Evolutionary conservation across 2,888 invertebrate genomes (phyloP).

Genomic region (Tetrapedia diversipes): DNA sequence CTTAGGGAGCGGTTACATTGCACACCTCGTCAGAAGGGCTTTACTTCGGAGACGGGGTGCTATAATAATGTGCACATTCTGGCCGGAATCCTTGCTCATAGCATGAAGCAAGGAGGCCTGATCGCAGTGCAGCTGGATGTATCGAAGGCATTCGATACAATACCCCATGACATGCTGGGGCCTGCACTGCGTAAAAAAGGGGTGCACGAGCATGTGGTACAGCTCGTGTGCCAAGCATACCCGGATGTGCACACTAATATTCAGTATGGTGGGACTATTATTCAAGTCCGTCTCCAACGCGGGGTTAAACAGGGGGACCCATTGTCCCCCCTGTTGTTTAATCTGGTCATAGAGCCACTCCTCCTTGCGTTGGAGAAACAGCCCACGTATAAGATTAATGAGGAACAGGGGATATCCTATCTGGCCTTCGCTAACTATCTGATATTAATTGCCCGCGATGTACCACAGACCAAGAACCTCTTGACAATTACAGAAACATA

Average conservation of each 20-base stretch:
- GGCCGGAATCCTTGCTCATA: conserved; percentile 61
- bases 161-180: no score
- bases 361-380: background rate
- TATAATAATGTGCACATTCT: conserved; percentile 74
- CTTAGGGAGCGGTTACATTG: background rate
- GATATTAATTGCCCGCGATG: background rate
- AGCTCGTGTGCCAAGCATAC: no score
- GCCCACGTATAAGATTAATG: background rate
- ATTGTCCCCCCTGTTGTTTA: conserved; percentile 8
- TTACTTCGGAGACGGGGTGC: conserved; percentile 64
- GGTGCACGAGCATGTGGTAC: no score
- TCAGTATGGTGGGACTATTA: background rate
- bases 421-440: conserved; percentile 39
- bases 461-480: conserved; percentile 6
- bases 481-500: background rate
- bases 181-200: no score
- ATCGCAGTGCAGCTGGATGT: conserved; percentile 29
- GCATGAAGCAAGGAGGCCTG: conserved; percentile 5
- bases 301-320: conserved; percentile 39
- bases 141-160: conserved; percentile 33
- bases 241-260: no score
- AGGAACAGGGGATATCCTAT: background rate
- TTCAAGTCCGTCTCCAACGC: background rate
- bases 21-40: conserved; percentile 34
- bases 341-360: conserved; percentile 8